Conservation (phyloP, 1,140 invertebrate genomes). For the Luehdorfia chinensis region DNA sequence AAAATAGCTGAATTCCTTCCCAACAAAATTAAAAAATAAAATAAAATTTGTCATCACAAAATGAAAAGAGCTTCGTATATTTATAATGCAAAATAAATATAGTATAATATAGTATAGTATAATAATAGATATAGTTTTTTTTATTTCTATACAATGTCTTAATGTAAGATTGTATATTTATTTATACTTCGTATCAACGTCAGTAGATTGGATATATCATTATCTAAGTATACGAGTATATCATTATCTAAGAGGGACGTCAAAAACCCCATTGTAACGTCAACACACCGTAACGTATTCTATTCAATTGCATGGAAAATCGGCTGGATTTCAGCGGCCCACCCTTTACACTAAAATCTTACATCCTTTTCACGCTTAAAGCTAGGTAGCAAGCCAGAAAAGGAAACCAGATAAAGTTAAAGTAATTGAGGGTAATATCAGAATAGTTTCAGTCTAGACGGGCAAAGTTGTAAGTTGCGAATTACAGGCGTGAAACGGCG, state of each 20-base stretch:
- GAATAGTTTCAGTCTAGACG: conserved; percentile 75
- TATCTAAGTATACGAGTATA: too few species aligned
- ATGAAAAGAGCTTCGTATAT: too few species aligned
- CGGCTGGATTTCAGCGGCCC: conserved; percentile 57
- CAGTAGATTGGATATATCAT: too few species aligned
- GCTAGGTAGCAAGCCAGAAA: conserved; percentile 22
- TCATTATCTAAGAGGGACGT: conserved; percentile 23
- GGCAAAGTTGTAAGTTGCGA: conserved; percentile 63
- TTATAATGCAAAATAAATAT: too few species aligned
- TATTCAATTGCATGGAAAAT: conserved; percentile 76
- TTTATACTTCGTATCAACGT: too few species aligned
- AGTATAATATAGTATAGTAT: too few species aligned
- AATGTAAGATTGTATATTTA: too few species aligned
- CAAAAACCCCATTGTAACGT: conserved; percentile 53
- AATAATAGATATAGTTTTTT: too few species aligned
- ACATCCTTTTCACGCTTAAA: conserved; percentile 33
- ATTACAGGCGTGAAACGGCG: conserved; percentile 56
- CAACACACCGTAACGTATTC: conserved; percentile 63
- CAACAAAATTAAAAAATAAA: too few species aligned
- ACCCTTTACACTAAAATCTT: conserved; percentile 35
- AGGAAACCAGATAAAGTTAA: conserved; percentile 44
- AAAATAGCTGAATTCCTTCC: too few species aligned
- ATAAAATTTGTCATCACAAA: too few species aligned
- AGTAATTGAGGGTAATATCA: conserved; percentile 70
- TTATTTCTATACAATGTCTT: too few species aligned